Conservation (phyloP, 2,113 vertebrate genomes). For the Prionailurus viverrinus region DNA sequence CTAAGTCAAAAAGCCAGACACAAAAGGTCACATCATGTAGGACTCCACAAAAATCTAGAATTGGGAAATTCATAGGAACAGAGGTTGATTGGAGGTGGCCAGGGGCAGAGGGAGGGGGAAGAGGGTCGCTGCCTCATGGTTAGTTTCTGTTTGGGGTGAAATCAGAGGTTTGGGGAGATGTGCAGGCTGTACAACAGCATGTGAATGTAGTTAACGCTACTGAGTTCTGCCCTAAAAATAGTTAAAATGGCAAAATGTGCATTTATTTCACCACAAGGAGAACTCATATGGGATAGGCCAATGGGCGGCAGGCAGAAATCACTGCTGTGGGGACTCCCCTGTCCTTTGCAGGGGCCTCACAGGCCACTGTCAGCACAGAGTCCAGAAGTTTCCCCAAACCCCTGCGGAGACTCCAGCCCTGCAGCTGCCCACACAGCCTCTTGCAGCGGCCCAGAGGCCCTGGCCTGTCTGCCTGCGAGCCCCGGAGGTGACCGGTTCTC, state of each 20-base stretch:
- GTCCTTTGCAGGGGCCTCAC: too few relatives aligned
- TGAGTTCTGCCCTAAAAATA: accelerated
- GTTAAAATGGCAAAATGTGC: neutral
- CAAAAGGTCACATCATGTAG: neutral
- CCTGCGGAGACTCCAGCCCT: accelerated
- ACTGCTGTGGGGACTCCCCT: neutral
- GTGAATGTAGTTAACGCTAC: too few relatives aligned
- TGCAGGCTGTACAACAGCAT: accelerated
- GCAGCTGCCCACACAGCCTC: neutral
- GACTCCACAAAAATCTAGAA: neutral
- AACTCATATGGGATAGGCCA: neutral
- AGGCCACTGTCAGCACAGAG: neutral
- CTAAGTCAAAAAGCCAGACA: neutral
- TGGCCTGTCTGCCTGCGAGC: accelerated
- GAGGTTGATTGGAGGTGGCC: too few relatives aligned
- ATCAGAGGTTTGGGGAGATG: neutral
- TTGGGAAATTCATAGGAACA: neutral
- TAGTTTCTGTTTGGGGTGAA: neutral
- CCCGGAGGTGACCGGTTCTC: accelerated
- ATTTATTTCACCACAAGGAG: neutral
- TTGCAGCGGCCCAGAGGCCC: neutral
- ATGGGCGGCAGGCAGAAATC: neutral
- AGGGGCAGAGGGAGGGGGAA: accelerated
- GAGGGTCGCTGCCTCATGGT: accelerated
- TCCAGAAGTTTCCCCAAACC: accelerated